A percentile compares a stretch with the other conserved stretches of the same genome.
Conservation (phyloP, 2,113 vertebrate species). For the Blennius ocellaris region DNA sequence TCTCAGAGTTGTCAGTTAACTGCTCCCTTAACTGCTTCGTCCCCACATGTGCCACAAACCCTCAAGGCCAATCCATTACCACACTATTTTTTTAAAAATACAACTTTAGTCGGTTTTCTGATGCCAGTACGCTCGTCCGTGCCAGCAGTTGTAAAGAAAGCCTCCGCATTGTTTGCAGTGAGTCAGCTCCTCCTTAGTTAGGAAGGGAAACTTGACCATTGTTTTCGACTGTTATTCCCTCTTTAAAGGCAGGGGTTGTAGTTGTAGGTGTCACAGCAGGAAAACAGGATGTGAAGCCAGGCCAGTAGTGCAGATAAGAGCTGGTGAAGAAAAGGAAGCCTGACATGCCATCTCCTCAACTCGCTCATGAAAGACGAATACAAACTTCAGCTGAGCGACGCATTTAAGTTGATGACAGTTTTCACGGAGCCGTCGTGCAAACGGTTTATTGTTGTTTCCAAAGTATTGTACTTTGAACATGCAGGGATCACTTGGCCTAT, state of each 20-base stretch:
- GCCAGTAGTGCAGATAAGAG: conserved; percentile 23
- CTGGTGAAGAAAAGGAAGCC: conserved; percentile 16
- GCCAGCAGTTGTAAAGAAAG: conserved; percentile 22
- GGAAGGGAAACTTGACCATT: conserved; percentile 36
- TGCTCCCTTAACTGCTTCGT: conserved; percentile 25
- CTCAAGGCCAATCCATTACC: conserved; percentile 34
- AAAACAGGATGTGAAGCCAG: conserved; percentile 71
- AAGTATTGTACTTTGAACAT: conserved; percentile 7
- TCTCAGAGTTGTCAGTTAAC: conserved; percentile 17
- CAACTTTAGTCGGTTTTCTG: too few species aligned
- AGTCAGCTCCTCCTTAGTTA: too few species aligned
- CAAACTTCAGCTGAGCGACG: background rate
- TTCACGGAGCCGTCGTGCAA: background rate
- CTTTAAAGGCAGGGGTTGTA: conserved; percentile 23
- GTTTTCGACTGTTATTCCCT: conserved; percentile 51
- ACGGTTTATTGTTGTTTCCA: conserved; percentile 16
- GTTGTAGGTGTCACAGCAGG: conserved; percentile 48
- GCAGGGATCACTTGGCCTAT: conserved; percentile 2
- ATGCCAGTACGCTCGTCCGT: background rate
- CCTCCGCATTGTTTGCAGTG: background rate
- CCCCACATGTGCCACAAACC: conserved; percentile 24
- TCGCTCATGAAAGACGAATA: background rate
- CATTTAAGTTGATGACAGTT: background rate
- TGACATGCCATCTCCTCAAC: conserved; percentile 31
- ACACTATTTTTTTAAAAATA: background rate